phyloP scores from a whole-genome alignment of 2,797 vertebrate genomes.

The Pantherophis vulpinus region DNA sequence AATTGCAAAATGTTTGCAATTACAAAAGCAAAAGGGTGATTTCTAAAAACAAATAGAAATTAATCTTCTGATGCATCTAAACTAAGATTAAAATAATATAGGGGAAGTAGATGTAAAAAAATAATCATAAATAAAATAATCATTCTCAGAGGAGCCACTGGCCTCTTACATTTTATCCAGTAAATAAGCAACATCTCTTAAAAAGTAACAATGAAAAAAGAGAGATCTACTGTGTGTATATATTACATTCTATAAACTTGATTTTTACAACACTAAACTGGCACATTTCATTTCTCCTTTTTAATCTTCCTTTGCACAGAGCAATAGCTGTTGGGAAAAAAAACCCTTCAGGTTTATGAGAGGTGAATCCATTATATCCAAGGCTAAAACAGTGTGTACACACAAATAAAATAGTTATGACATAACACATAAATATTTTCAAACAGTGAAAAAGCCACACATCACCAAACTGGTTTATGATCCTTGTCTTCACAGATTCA shows the following conservation, averaged over 20 bases:
- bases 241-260: background rate
- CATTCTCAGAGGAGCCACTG: too few relatives aligned
- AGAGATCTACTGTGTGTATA: too few relatives aligned
- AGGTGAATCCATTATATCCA: background rate
- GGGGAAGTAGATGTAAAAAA: background rate
- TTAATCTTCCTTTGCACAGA: background rate
- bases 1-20: background rate
- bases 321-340: background rate
- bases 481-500: background rate
- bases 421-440: background rate
- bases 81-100: background rate
- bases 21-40: background rate
- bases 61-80: background rate
- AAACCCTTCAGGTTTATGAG: background rate
- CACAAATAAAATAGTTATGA: background rate
- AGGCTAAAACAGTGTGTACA: background rate
- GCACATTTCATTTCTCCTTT: background rate
- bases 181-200: background rate
- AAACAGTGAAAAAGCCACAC: background rate
- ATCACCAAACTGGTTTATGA: background rate
- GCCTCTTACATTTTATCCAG: background rate
- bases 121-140: background rate
- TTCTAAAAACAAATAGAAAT: background rate
- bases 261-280: background rate
- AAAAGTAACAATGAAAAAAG: background rate